These are phyloP conservation scores for Vulpes vulpes DNA, from an alignment of 2,113 vertebrate genomes.

Conservation along the genomic window DNA sequence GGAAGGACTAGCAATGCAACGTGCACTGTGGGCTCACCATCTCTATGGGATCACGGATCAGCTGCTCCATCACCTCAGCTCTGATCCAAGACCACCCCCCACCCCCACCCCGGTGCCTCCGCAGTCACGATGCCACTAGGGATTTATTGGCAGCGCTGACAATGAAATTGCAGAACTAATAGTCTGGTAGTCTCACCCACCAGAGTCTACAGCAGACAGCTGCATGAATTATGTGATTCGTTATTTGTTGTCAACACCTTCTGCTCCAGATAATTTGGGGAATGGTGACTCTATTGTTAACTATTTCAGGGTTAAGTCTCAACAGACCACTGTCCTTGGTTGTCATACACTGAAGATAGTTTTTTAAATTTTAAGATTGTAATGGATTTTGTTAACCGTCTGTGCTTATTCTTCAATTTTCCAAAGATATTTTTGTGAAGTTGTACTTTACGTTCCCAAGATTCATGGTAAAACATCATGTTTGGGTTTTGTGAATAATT, in stretches of 20 bases:
- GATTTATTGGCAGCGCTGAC: background rate
- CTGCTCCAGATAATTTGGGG: background rate
- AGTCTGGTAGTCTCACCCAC: background rate
- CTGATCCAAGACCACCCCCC: background rate
- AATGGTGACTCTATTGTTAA: background rate
- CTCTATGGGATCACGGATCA: background rate
- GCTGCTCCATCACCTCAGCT: background rate
- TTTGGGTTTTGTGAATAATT: background rate
- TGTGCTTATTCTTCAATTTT: background rate
- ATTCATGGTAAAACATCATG: background rate
- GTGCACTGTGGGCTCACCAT: rapidly evolving
- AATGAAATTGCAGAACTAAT: background rate
- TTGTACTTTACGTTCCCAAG: background rate
- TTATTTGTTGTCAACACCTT: background rate
- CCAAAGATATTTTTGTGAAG: background rate
- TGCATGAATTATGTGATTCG: too few relatives aligned
- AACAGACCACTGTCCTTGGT: background rate
- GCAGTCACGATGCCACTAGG: background rate
- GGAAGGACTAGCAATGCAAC: background rate
- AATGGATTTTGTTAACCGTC: background rate
- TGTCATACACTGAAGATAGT: background rate
- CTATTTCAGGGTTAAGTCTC: background rate
- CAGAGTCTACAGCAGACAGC: background rate
- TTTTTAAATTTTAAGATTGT: background rate
- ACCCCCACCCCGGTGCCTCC: too few relatives aligned